Evolutionary conservation across 2,113 vertebrate species (phyloP).

Genomic region (Myodes glareolus): DNA sequence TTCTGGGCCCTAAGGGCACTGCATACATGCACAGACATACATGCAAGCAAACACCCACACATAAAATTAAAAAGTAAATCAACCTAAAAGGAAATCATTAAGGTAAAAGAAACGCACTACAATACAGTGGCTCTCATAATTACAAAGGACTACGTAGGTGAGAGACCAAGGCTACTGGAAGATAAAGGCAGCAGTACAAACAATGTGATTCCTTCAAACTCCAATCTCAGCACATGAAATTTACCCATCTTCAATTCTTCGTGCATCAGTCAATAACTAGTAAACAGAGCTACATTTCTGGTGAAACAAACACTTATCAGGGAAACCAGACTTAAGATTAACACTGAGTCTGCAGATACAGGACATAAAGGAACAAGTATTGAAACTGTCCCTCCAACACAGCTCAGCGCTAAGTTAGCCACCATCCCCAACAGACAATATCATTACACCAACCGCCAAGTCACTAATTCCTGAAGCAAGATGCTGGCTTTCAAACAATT

Average conservation of each 20-base stretch:
- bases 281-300: conserved; percentile 1
- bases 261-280: conserved; percentile 1
- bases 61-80: neutral
- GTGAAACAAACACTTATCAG: neutral
- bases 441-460: neutral
- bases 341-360: neutral
- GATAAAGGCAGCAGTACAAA: neutral
- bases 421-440: neutral
- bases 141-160: neutral
- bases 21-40: neutral
- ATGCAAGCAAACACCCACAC: neutral
- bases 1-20: neutral
- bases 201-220: neutral
- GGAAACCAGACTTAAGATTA: conserved; percentile 2
- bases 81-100: neutral
- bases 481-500: neutral
- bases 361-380: neutral
- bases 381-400: neutral
- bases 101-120: neutral
- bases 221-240: conserved; percentile 34
- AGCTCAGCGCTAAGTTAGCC: neutral
- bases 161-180: neutral
- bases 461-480: neutral
- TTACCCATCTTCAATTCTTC: neutral
- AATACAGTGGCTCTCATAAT: neutral